Base-by-base conservation (phyloP, 2,113 vertebrate species). In the Zonotrichia leucophrys region DNA sequence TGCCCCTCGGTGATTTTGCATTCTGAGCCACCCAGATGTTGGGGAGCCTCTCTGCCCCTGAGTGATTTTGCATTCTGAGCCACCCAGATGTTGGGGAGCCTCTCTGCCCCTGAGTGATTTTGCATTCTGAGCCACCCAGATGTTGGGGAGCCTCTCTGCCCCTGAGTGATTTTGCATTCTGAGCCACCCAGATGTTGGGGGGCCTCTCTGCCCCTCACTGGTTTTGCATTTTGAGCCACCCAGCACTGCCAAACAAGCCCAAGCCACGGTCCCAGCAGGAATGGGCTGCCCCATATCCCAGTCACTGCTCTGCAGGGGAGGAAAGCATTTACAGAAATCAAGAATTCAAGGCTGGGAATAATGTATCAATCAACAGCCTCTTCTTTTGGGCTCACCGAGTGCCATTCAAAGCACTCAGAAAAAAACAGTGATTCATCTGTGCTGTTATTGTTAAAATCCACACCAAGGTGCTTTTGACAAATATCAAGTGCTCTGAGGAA, bases 131-230 rank as follows among this genome's bases (percentile, higher is more conserved):
- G n/a, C 4, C 1, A 19, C 5, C 4, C 2, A 24, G 8, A 41
- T 41, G 41, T 6, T 41, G 41, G 41, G 44, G 42, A 9, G 17
- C 47, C 7, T 6, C 47, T 37, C 56, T 49, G 64, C 23, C 33
- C 47, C 27, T 30, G 2, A 2, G 1, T 3, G 1, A 6, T 23
- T 31, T 3, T 11, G 20, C 25, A 6, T 11, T 4, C 30, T 8
- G 28, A 63, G n/a, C 4, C 2, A 24, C 5, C 3, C 2, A 24
- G 7, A 39, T 39, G 39, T 12, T 39, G 39, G 39, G 42, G 41
- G 8, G 17, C 47, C 7, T 6, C 47, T 37, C 56, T 49, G 64
- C 23, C 33, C 53, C 27, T 30, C 2, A 2, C 1, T 3, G 1
- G 7, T 23, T 31, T 3, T 9, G 20, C 25, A 6, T 11, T 4